Evolutionary conservation across 2,888 invertebrate genomes (phyloP).

Genomic region (Spodoptera exigua): DNA sequence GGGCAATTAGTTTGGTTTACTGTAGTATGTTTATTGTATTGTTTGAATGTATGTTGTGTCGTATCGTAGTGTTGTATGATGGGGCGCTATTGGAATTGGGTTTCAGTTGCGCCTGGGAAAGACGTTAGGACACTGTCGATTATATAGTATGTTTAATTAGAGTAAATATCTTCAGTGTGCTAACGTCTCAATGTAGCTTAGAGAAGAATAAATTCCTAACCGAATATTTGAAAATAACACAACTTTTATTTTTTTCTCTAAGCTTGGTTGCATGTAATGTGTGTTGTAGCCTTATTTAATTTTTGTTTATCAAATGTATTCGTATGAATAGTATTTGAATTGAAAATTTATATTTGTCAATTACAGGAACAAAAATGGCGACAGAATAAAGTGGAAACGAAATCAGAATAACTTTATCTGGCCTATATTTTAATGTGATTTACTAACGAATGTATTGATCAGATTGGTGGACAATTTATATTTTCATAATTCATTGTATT

Average conservation of each 20-base stretch:
- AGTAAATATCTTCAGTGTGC: not conserved
- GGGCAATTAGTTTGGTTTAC: slow-evolving; percentile 16
- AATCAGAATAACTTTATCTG: slow-evolving; percentile 72
- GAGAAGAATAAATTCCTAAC: not conserved
- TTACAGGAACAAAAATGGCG: slow-evolving; percentile 88
- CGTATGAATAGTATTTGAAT: slow-evolving; percentile 20
- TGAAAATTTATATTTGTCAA: slow-evolving; percentile 56
- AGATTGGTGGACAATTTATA: slow-evolving; percentile 67
- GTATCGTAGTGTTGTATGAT: slow-evolving; percentile 13
- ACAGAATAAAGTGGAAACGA: slow-evolving; percentile 83
- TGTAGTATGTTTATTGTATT: slow-evolving; percentile 13
- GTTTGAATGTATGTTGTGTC: slow-evolving; percentile 26
- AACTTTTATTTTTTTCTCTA: slow-evolving; percentile 12
- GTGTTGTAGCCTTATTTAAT: slow-evolving; percentile 2
- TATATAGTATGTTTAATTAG: not conserved
- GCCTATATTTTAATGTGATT: slow-evolving; percentile 53
- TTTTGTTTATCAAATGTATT: slow-evolving; percentile 2
- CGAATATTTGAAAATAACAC: not conserved
- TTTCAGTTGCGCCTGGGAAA: not conserved
- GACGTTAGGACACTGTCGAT: too few relatives aligned
- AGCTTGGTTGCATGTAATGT: slow-evolving; percentile 32
- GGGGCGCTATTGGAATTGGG: not conserved
- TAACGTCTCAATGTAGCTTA: not conserved
- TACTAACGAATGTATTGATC: slow-evolving; percentile 57
- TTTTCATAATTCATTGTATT: slow-evolving; percentile 72